Conservation (phyloP, 2,888 invertebrate species). For the Callosobruchus maculatus region DNA sequence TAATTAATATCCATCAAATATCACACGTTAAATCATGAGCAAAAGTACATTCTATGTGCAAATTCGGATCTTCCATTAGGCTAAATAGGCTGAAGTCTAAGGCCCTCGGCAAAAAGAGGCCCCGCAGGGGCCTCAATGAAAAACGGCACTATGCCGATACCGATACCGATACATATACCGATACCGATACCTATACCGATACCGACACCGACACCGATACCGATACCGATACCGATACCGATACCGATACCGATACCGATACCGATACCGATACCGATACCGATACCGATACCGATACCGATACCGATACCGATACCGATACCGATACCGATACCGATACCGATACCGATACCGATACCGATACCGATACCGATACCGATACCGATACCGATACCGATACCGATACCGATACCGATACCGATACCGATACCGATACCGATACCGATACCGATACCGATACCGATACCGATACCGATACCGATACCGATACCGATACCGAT, state of each 20-base stretch:
- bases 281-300: constrained; percentile 10
- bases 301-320: constrained; percentile 3
- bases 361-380: constrained; percentile 4
- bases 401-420: constrained; percentile 4
- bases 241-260: constrained; percentile 2
- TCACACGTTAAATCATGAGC: too few relatives aligned
- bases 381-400: constrained; percentile 4
- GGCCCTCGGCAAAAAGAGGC: too few relatives aligned
- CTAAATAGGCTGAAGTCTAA: too few relatives aligned
- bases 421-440: constrained; percentile 4
- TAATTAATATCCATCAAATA: too few relatives aligned
- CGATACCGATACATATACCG: constrained; percentile 4
- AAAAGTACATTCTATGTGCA: too few relatives aligned
- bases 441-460: constrained; percentile 3
- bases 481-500: constrained; percentile 11
- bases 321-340: constrained; percentile 1
- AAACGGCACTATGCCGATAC: constrained; percentile 1
- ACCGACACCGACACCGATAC: constrained; percentile 3
- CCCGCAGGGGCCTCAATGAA: too few relatives aligned
- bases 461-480: constrained; percentile 1
- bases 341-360: constrained; percentile 11
- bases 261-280: constrained; percentile 2
- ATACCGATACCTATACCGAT: constrained; percentile 4
- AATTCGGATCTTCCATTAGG: too few relatives aligned
- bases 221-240: constrained; percentile 5